Evolutionary conservation across 1,140 invertebrate genomes (phyloP), one percentile per base, ranked within the genome.

Genomic region (Lepidotrigona ventralis): DNA sequence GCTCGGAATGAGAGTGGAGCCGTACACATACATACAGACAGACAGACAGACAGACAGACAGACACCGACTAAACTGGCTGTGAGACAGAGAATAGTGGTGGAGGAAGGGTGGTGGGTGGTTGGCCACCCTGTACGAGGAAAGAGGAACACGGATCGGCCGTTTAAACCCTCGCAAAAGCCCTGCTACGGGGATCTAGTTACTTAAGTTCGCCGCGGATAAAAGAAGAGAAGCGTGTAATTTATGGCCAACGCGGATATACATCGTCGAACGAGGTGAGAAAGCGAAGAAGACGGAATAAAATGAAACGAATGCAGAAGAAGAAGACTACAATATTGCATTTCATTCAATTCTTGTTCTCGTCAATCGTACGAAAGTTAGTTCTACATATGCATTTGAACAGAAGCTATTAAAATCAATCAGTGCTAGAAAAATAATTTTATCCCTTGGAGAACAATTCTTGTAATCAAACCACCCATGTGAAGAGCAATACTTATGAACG

Each of bases 191-290:
- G 33, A 89, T 90, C 88, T 89, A 89, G 88, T 90, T 90, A 90
- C 86, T 89, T 88, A 89, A 90, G 88, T 90, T 87, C 68, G 85
- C 85, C 77, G 54, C 53, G 58, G 81, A 90, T 88, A 89, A 90
- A 88, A 89, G 86, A 73, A 73, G 71, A 5, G 9, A 46, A 66
- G 46, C 46, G 71, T 69, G 86, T 89, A 90, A 90, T 90, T 90
- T 90, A 90, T 90, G 85, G 77, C 82, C 74, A 75, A 29, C 84
- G 66, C 83, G 29, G 84, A 88, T 88, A 88, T 77, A 86, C 86
- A 88, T 77, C 79, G 46, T 54, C 19, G 23, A 75, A 83, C 75
- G 69, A 84, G 71, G 80, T 76, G 82, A 75, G 71, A 78, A 56
- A 33, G 54, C 77, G 75, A 71, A 68, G 70, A 77, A 78, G 79